These are phyloP conservation scores for Cerceris rybyensis DNA, from an alignment of 2,888 invertebrate species.

Conservation along the genomic window DNA sequence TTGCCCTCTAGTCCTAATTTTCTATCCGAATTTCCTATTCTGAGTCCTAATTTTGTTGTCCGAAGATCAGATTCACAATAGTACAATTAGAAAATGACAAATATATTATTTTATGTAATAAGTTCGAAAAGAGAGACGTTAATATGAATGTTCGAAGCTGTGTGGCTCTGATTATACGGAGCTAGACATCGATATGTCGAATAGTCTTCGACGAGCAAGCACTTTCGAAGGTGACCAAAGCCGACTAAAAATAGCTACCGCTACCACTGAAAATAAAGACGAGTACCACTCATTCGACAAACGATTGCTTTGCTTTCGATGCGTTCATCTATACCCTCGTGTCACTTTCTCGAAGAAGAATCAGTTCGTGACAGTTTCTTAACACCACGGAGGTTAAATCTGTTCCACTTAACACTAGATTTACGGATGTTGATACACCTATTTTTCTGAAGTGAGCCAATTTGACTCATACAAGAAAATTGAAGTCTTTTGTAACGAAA, in stretches of 20 bases:
- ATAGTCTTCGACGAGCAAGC: conserved; percentile 39
- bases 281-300: conserved; percentile 57
- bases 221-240: conserved; percentile 60
- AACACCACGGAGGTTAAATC: too few relatives aligned
- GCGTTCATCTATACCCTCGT: conserved; percentile 19
- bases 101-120: too few relatives aligned
- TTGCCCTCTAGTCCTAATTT: too few relatives aligned
- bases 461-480: too few relatives aligned
- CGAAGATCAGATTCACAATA: too few relatives aligned
- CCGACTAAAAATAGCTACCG: conserved; percentile 50
- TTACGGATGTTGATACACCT: too few relatives aligned
- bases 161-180: conserved; percentile 3
- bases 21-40: too few relatives aligned
- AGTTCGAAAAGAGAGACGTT: background rate
- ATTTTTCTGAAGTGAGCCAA: too few relatives aligned
- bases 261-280: conserved; percentile 63
- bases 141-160: background rate
- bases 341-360: conserved; percentile 14
- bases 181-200: conserved; percentile 29
- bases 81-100: too few relatives aligned
- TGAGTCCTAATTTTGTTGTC: too few relatives aligned
- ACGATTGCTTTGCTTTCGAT: conserved; percentile 51
- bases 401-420: too few relatives aligned
- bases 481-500: too few relatives aligned
- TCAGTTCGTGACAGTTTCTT: background rate